Evolutionary conservation across 2,888 invertebrate species (phyloP), one percentile per base, ranked within the genome.

Genomic region (Eutolmus rufibarbis): DNA sequence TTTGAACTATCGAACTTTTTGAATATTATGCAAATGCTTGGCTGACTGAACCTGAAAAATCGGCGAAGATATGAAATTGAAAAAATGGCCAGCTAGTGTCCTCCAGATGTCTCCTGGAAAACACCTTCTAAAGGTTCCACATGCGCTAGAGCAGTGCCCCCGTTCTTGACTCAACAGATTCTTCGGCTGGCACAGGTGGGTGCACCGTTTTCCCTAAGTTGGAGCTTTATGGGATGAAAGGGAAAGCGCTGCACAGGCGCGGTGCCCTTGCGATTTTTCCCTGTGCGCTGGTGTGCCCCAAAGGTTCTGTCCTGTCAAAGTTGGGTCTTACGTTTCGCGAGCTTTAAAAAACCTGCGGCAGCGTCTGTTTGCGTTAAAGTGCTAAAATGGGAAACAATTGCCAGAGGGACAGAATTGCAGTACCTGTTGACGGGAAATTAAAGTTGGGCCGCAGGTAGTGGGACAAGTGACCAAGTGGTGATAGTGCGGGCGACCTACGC

Each of bases 301-400:
- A n/a, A 16, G 37, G 14, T 79, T 31, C 34, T 34, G 34, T 0
- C 0, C 79, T 82, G 82, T 82, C 82, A 82, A 82, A 57, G 57
- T 34, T 66, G n/a, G 34, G 16, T 23, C 28, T 56, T 81, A 40
- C 78, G 46, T 37, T 16, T 14, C 34, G 19, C n/a, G 40, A 82
- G 82, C 82, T 82, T 82, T 82, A 66, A 82, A 82, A 46, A 82
- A 66, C 66, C 66, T 66, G 23, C 66, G 14, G 34, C 19, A 37
- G 57, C 82, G 57, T 57, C 82, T 82, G 82, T 40, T 82, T 51
- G 57, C 23, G 37, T 37, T 82, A 82, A 82, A 66, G 40, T 66
- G 37, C 57, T 14, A 9, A 66, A 37, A 82, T 76, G 76, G 76
- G 37, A 82, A 51, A 82, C 19, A 82, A 82, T 16, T 79, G 37